Evolutionary conservation across 2,113 vertebrate species (phyloP).

Genomic region (Paedocypris sp.): DNA sequence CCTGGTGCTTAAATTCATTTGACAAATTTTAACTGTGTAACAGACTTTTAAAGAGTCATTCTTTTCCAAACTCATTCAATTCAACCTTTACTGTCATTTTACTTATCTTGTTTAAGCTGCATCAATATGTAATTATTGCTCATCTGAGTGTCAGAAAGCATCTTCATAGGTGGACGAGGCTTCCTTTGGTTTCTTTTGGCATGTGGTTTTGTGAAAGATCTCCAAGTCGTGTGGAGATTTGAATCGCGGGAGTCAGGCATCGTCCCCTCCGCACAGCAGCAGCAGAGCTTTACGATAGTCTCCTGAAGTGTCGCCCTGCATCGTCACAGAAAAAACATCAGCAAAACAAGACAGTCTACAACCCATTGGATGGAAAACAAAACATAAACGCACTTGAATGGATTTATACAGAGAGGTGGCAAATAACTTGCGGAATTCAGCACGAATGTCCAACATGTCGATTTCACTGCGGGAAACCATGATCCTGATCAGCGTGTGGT

Average conservation of each 20-base stretch:
- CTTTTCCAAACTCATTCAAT: no score
- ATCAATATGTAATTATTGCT: not conserved
- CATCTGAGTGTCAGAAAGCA: not conserved
- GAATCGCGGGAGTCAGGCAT: conserved; percentile 56
- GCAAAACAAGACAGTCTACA: not conserved
- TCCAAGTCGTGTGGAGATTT: not conserved
- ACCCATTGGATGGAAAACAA: not conserved
- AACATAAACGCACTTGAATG: conserved; percentile 47
- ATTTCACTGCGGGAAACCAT: conserved; percentile 82
- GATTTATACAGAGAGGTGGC: conserved; percentile 68
- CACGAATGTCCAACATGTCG: conserved; percentile 79
- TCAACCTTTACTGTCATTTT: no score
- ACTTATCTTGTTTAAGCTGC: not conserved
- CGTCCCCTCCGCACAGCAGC: conserved; percentile 79
- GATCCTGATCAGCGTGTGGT: conserved; percentile 78
- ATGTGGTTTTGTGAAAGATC: not conserved
- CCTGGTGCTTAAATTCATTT: no score
- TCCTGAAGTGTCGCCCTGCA: conserved; percentile 76
- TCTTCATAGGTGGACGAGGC: not conserved
- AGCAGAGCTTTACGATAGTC: conserved; percentile 82
- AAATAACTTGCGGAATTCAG: conserved; percentile 72
- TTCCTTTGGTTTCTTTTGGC: not conserved
- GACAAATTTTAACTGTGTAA: no score
- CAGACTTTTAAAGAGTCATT: no score
- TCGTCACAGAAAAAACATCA: not conserved